Conservation (phyloP, 2,113 vertebrate genomes). For the Solea solea region DNA sequence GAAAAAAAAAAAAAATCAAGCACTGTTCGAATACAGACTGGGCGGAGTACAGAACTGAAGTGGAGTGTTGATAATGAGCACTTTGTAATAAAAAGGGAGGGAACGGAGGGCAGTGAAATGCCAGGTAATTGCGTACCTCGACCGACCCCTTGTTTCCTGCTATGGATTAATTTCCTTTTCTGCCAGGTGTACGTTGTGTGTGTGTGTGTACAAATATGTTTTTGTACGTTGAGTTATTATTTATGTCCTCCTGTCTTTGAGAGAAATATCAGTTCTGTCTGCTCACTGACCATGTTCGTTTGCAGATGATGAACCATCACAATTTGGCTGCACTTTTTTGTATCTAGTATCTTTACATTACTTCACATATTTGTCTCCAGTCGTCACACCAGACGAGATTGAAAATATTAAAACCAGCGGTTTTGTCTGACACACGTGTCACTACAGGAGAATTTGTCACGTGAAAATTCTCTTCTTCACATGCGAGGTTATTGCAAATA, state of each 20-base stretch:
- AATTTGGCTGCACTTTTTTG: background rate
- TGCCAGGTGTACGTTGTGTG: slow-evolving; percentile 84
- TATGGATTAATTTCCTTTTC: slow-evolving; percentile 74
- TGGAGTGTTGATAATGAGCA: slow-evolving; percentile 85
- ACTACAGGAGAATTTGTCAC: no score
- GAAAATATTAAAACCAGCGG: no score
- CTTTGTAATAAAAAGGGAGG: slow-evolving; percentile 82
- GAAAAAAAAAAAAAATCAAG: slow-evolving; percentile 42
- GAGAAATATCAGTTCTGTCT: background rate
- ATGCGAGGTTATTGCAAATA: no score
- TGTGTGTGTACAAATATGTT: slow-evolving; percentile 22
- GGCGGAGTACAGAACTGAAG: slow-evolving; percentile 6
- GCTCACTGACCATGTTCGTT: background rate
- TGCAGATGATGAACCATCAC: background rate
- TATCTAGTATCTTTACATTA: no score
- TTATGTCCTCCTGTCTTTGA: background rate
- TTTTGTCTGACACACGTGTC: no score
- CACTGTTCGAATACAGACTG: slow-evolving; percentile 6
- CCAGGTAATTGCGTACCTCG: slow-evolving; percentile 87
- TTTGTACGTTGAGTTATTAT: background rate
- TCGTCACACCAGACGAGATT: no score
- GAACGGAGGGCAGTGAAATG: slow-evolving; percentile 69
- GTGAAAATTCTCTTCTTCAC: no score
- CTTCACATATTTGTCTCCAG: no score
- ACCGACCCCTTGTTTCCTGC: slow-evolving; percentile 41